These are phyloP conservation scores for Scopus umbretta DNA, from an alignment of 2,113 vertebrate species.

Conservation along the genomic window DNA sequence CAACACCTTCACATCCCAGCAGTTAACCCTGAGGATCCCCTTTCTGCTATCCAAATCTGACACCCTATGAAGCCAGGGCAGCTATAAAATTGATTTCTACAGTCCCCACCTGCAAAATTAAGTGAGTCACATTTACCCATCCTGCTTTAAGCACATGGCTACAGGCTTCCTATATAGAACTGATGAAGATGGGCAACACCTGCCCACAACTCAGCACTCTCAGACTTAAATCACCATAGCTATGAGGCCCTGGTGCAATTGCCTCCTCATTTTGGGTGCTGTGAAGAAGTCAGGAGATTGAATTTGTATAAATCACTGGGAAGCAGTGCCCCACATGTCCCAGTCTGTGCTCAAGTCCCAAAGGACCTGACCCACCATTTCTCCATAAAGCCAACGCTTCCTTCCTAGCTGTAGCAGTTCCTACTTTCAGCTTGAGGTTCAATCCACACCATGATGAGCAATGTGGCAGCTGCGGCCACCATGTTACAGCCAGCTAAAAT, in stretches of 20 bases:
- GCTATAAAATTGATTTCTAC: not conserved
- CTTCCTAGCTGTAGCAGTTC: not conserved
- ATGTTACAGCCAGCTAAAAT: rapidly evolving
- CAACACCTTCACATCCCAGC: not conserved
- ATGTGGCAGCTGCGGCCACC: not conserved
- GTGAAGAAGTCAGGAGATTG: not conserved
- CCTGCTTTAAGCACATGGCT: not conserved
- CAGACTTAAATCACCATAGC: not conserved
- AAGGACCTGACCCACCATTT: not conserved
- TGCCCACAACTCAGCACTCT: not conserved
- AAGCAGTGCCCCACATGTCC: not conserved
- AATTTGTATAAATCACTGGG: not conserved
- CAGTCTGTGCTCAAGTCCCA: not conserved
- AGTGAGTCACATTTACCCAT: rapidly evolving
- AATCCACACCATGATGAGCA: rapidly evolving
- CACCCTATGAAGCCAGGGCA: not conserved
- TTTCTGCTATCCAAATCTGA: not conserved
- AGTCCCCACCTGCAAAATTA: not conserved
- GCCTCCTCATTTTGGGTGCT: not conserved
- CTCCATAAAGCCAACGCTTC: not conserved
- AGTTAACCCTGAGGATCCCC: not conserved
- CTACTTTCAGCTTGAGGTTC: not conserved
- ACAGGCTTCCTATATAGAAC: not conserved
- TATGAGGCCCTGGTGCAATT: not conserved
- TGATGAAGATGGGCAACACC: not conserved